A percentile compares a stretch with the other conserved stretches of the same genome.
phyloP scores from a whole-genome alignment of 2,888 invertebrate genomes.

The Drosophila algonquin region DNA sequence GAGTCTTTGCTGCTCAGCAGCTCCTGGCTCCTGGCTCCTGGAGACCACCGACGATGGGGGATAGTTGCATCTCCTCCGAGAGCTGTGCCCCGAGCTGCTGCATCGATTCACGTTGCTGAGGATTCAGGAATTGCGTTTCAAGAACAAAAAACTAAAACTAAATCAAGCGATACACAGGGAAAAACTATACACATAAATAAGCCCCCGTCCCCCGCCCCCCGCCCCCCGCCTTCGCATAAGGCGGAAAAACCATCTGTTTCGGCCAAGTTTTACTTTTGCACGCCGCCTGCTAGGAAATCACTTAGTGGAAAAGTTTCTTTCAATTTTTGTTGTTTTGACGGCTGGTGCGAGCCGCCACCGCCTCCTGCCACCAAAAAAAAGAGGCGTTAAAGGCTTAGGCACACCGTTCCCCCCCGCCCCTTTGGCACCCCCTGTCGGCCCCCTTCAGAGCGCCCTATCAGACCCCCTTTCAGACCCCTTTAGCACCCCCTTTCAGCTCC shows the following conservation, averaged over 20 bases:
- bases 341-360: conserved; percentile 11
- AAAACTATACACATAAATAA: conserved; percentile 54
- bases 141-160: too few relatives aligned
- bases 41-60: too few relatives aligned
- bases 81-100: too few relatives aligned
- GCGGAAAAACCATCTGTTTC: conserved; percentile 58
- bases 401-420: conserved; percentile 13
- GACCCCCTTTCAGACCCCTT: background rate
- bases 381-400: conserved; percentile 51
- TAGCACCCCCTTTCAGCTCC: background rate
- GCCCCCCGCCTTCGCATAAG: background rate
- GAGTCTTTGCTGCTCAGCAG: too few relatives aligned
- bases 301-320: conserved; percentile 53
- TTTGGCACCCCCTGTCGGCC: too few relatives aligned
- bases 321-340: conserved; percentile 22
- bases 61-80: too few relatives aligned
- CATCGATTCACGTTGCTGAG: too few relatives aligned
- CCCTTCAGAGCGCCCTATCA: too few relatives aligned
- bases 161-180: background rate
- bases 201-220: background rate
- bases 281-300: conserved; percentile 34
- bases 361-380: too few relatives aligned
- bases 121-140: too few relatives aligned
- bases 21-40: too few relatives aligned
- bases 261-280: conserved; percentile 26